A percentile compares a stretch with the other conserved stretches of the same genome.
These are phyloP conservation scores for Cephus pygmeus DNA, from an alignment of 2,888 invertebrate genomes.

Conservation along the genomic window DNA sequence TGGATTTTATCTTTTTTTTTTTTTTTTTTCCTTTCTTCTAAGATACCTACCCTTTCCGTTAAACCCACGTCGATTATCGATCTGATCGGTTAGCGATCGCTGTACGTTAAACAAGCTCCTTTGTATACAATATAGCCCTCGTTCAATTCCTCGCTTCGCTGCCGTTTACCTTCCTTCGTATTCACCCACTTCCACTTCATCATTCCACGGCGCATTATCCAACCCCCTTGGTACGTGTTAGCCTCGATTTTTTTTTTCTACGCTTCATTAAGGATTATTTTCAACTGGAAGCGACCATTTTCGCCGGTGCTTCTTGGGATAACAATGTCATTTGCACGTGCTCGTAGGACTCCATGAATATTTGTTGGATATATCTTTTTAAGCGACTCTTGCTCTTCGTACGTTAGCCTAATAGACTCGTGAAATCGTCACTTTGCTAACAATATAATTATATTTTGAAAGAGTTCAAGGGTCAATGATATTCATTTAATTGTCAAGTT, in stretches of 20 bases:
- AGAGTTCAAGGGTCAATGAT: neutral
- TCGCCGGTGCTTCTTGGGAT: neutral
- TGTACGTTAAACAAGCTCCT: neutral
- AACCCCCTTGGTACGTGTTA: neutral
- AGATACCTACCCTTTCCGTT: neutral
- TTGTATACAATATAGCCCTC: neutral
- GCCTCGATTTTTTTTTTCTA: neutral
- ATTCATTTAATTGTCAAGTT: neutral
- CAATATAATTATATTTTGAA: neutral
- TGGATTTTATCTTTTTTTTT: neutral
- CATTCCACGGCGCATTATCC: neutral
- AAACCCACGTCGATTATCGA: neutral
- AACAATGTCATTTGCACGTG: neutral
- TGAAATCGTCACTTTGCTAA: neutral
- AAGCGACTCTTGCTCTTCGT: neutral
- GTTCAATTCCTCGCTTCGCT: neutral
- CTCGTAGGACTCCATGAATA: neutral
- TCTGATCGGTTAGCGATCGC: neutral
- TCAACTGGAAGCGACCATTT: neutral
- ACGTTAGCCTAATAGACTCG: too few relatives aligned
- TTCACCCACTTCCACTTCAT: neutral
- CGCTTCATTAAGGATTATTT: neutral
- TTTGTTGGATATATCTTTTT: neutral
- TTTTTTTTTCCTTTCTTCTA: neutral
- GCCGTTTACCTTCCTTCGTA: neutral